phyloP scores from a whole-genome alignment of 2,797 vertebrate species.

The Brachymystax lenok region DNA sequence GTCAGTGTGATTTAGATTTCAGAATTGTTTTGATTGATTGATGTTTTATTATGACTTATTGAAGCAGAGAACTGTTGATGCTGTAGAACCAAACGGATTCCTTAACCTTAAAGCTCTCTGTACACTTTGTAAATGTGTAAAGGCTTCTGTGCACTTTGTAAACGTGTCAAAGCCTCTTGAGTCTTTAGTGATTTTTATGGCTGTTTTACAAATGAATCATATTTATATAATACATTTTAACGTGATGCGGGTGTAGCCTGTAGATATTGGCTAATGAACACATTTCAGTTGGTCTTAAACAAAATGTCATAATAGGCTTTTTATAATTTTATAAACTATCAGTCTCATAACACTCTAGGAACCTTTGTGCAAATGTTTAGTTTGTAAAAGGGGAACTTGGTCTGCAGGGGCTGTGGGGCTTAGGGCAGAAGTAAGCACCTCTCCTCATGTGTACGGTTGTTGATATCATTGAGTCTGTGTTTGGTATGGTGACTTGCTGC shows the following conservation, averaged over 20 bases:
- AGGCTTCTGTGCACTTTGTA: not conserved
- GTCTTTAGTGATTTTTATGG: not conserved
- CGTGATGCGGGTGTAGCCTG: not conserved
- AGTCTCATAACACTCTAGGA: not conserved
- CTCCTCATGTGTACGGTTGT: not conserved
- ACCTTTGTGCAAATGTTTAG: not conserved
- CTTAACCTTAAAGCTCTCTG: conserved; percentile 9
- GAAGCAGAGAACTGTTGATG: conserved; percentile 11
- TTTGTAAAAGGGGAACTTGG: not conserved
- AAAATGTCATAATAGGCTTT: not conserved
- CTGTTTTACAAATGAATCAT: not conserved
- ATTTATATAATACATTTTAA: not conserved
- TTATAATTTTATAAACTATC: not conserved
- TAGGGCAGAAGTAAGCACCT: not conserved
- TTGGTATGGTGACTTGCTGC: not conserved
- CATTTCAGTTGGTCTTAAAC: not conserved
- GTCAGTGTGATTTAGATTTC: conserved; percentile 20
- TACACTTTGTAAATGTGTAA: not conserved
- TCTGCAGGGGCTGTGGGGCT: conserved; percentile 11
- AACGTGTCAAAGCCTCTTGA: conserved; percentile 22
- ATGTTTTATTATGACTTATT: conserved; percentile 17
- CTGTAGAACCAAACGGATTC: conserved; percentile 35
- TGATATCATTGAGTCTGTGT: conserved; percentile 12
- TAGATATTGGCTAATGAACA: not conserved
- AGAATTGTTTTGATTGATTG: conserved; percentile 15